phyloP scores from a whole-genome alignment of 2,888 invertebrate species.

The Smittia sp. region DNA sequence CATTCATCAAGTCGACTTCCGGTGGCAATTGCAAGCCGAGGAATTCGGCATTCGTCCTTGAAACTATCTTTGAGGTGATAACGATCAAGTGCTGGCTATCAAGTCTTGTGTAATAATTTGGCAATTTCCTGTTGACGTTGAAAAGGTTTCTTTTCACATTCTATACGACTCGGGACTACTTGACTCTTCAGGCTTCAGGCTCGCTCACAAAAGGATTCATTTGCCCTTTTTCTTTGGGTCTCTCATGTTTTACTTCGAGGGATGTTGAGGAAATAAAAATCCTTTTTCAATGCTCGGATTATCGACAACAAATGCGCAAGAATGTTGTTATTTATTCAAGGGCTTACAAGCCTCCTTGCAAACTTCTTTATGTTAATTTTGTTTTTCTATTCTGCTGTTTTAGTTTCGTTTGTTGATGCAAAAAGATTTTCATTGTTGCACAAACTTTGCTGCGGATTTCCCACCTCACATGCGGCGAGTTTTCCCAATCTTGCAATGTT shows the following conservation, averaged over 20 bases:
- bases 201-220: constrained; percentile 7
- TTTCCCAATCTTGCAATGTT: background rate
- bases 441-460: background rate
- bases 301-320: constrained; percentile 26
- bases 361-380: constrained; percentile 3
- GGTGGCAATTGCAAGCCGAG: background rate
- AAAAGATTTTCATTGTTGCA: background rate
- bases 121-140: constrained; percentile 38
- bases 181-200: constrained; percentile 27
- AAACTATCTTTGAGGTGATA: constrained; percentile 15
- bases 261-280: background rate
- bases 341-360: constrained; percentile 31
- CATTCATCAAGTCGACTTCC: background rate
- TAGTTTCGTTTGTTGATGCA: background rate
- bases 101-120: constrained; percentile 34
- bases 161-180: constrained; percentile 12
- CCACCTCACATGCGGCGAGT: background rate
- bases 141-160: constrained; percentile 14
- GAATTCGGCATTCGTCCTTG: background rate
- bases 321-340: constrained; percentile 26
- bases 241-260: background rate
- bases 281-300: constrained; percentile 28
- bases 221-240: background rate
- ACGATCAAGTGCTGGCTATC: constrained; percentile 33
- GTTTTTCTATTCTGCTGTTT: background rate